Evolutionary conservation across 2,888 invertebrate genomes (phyloP).

Genomic region (Rhagium mordax): DNA sequence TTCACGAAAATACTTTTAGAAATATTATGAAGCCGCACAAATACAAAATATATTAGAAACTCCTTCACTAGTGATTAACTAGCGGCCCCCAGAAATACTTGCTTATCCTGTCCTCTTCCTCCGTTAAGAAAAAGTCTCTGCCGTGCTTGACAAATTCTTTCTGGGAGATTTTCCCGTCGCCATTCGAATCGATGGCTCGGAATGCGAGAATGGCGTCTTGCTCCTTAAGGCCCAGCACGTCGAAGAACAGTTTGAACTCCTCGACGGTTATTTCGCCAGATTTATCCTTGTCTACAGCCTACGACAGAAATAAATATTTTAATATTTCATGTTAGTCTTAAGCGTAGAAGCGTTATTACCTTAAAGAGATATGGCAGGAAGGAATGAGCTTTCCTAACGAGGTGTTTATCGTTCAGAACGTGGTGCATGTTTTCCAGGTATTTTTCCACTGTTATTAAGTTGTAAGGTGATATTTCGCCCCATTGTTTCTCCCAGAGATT

Average conservation of each 20-base stretch:
- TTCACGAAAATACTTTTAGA: not conserved
- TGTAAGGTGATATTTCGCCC: conserved; percentile 87
- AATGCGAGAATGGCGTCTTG: conserved; percentile 86
- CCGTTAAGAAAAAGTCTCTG: conserved; percentile 84
- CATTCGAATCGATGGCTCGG: conserved; percentile 84
- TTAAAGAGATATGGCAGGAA: conserved; percentile 88
- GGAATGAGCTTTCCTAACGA: conserved; percentile 82
- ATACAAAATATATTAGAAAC: not conserved
- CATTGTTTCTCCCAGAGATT: conserved; percentile 87
- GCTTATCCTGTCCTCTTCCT: conserved; percentile 83
- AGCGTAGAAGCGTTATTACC: conserved; percentile 74
- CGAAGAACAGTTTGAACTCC: conserved; percentile 88
- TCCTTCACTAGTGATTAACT: conserved; percentile 70
- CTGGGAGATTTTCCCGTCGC: conserved; percentile 82
- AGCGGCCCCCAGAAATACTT: conserved; percentile 92
- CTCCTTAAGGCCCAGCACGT: conserved; percentile 82
- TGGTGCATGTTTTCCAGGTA: conserved; percentile 88
- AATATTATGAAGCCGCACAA: not conserved
- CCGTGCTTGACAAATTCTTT: conserved; percentile 88
- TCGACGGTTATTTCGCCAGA: conserved; percentile 85
- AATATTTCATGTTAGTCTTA: not conserved
- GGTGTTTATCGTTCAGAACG: conserved; percentile 82
- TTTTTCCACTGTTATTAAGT: conserved; percentile 86
- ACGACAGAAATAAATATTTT: conserved; percentile 35
- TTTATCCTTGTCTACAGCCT: conserved; percentile 88